Percentiles rank a stretch among this genome's conserved stretches.
Evolutionary conservation across 2,113 vertebrate genomes (phyloP).

Genomic region (Dasyprocta punctata): DNA sequence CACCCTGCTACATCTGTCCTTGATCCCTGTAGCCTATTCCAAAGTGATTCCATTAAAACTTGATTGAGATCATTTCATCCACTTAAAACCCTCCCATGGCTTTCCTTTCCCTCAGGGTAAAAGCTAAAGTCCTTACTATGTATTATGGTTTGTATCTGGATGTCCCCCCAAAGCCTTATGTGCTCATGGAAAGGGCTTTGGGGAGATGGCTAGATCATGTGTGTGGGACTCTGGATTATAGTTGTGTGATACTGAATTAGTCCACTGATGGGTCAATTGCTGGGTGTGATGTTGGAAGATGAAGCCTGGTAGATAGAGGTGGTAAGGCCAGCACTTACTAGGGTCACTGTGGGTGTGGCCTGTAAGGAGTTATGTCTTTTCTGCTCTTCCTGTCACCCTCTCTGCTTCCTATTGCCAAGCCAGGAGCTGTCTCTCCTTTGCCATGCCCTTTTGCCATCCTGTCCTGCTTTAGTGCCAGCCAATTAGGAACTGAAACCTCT

Average conservation of each 20-base stretch:
- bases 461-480: background rate
- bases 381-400: background rate
- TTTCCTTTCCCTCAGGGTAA: background rate
- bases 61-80: background rate
- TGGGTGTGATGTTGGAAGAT: background rate
- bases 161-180: background rate
- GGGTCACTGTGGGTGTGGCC: background rate
- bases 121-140: background rate
- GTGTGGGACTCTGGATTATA: background rate
- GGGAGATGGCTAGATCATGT: background rate
- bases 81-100: background rate
- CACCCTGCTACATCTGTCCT: background rate
- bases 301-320: background rate
- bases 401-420: background rate
- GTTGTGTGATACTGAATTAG: too few species aligned
- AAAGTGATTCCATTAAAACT: background rate
- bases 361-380: background rate
- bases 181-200: background rate
- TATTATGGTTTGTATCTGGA: background rate
- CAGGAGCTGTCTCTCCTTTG: background rate
- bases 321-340: too few species aligned
- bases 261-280: background rate
- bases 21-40: background rate
- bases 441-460: background rate
- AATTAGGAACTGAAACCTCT: background rate